A percentile compares a stretch with the other conserved stretches of the same genome.
These are phyloP conservation scores for Meleagris gallopavo DNA, from an alignment of 2,113 vertebrate genomes.

Conservation along the genomic window DNA sequence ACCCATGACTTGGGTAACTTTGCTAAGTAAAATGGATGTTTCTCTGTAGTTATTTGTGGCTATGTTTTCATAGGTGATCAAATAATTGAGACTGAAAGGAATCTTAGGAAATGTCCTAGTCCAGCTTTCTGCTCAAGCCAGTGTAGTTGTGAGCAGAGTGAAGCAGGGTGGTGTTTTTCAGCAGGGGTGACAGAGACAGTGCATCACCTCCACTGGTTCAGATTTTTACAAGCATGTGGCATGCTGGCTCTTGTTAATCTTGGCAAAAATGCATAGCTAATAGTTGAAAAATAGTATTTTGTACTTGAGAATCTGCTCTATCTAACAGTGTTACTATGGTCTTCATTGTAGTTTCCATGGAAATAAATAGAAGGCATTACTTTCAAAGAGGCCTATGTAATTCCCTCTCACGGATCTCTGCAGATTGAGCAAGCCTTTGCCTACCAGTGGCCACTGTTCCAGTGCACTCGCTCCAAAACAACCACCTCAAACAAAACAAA, in stretches of 20 bases:
- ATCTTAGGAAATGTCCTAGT: neutral
- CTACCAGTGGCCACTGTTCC: neutral
- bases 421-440: neutral
- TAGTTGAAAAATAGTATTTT: no score
- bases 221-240: no score
- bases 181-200: no score
- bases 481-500: neutral
- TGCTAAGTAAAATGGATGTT: neutral
- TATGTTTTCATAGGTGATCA: neutral
- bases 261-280: no score
- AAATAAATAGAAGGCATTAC: no score
- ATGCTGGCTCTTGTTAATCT: no score
- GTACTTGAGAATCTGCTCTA: no score
- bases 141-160: neutral
- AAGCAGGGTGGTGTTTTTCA: no score
- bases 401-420: neutral
- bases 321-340: no score
- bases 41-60: neutral
- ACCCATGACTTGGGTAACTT: neutral
- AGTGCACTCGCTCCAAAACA: neutral
- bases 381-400: neutral
- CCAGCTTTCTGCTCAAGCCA: neutral
- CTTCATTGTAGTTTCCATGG: no score
- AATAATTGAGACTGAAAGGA: neutral
- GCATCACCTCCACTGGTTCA: no score